A percentile compares a stretch with the other conserved stretches of the same genome.
Conservation (phyloP, 2,797 vertebrate genomes). For the Aulostomus chinensis region DNA sequence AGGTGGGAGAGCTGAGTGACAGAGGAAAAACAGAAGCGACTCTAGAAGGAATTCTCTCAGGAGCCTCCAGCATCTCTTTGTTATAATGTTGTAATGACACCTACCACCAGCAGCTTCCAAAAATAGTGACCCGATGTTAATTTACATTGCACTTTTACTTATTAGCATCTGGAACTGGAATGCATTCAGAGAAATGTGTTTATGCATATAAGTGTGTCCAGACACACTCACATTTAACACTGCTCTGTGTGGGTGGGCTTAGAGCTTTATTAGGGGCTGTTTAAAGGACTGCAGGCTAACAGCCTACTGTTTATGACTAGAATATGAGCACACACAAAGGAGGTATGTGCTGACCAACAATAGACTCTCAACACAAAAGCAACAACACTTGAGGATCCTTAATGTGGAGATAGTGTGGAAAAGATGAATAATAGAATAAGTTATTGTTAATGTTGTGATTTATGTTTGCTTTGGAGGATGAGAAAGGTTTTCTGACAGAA, state of each 20-base stretch:
- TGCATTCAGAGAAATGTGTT: not conserved
- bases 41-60: not conserved
- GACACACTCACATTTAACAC: constrained; percentile 13
- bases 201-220: constrained; percentile 24
- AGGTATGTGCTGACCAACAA: constrained; percentile 1
- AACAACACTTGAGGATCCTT: too few relatives aligned
- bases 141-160: too few relatives aligned
- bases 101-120: too few relatives aligned
- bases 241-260: constrained; percentile 59
- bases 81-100: too few relatives aligned
- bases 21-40: not conserved
- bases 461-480: too few relatives aligned
- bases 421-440: too few relatives aligned
- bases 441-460: too few relatives aligned
- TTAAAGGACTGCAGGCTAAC: constrained; percentile 32
- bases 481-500: too few relatives aligned
- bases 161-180: not conserved
- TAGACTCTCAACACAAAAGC: not conserved
- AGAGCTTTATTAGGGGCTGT: constrained; percentile 50
- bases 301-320: constrained; percentile 54
- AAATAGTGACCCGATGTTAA: too few relatives aligned
- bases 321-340: constrained; percentile 14
- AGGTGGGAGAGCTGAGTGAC: not conserved
- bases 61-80: too few relatives aligned
- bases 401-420: too few relatives aligned